Conservation (phyloP, 2,888 invertebrate species). For the Ecdyonurus torrentis region DNA sequence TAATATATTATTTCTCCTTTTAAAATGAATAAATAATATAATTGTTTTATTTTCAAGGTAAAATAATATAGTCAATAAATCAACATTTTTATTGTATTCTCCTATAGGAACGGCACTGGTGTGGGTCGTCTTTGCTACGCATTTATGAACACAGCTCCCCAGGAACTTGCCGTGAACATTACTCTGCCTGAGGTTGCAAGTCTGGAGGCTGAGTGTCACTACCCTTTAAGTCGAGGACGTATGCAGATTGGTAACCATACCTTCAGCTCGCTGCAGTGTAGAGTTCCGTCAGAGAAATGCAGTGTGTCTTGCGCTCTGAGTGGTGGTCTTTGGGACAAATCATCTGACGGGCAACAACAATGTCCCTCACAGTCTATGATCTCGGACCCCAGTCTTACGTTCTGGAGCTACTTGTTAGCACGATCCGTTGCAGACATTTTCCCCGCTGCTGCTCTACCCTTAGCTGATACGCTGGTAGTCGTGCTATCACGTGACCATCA, state of each 20-base stretch:
- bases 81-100: background rate
- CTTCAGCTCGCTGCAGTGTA: background rate
- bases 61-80: background rate
- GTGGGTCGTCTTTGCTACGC: constrained; percentile 36
- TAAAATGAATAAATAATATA: background rate
- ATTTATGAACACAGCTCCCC: constrained; percentile 37
- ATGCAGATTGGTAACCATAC: background rate
- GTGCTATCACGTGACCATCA: constrained; percentile 25
- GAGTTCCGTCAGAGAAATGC: background rate
- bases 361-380: constrained; percentile 16
- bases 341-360: background rate
- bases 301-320: background rate
- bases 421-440: constrained; percentile 58
- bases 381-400: constrained; percentile 48
- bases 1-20: no score
- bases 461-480: constrained; percentile 62
- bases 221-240: constrained; percentile 7
- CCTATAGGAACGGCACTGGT: background rate
- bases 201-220: constrained; percentile 11
- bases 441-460: constrained; percentile 50
- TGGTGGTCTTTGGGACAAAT: background rate
- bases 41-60: background rate
- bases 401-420: constrained; percentile 51
- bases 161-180: constrained; percentile 33
- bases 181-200: constrained; percentile 22